Conservation (phyloP, 1,140 invertebrate genomes). For the Araneus ventricosus region DNA sequence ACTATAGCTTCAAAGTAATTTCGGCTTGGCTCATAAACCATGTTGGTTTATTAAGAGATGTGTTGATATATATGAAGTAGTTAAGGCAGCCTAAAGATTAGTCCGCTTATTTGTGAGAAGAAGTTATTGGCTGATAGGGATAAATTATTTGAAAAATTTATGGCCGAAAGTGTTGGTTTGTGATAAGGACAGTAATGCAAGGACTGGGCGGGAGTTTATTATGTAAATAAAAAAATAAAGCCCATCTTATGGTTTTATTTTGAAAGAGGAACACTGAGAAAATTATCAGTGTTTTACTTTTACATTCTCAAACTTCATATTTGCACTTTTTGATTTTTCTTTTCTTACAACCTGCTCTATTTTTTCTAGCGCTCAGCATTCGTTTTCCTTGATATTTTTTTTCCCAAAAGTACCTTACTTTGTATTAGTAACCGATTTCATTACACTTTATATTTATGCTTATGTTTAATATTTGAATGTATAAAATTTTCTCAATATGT, state of each 20-base stretch:
- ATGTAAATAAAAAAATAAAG: slow-evolving; percentile 9
- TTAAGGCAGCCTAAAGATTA: slow-evolving; percentile 40
- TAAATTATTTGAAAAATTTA: slow-evolving; percentile 56
- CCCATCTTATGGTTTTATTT: not conserved
- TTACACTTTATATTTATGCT: too few relatives aligned
- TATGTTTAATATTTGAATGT: too few relatives aligned
- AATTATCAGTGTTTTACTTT: not conserved
- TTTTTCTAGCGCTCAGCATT: too few relatives aligned
- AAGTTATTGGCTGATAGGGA: slow-evolving; percentile 44
- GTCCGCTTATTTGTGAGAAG: slow-evolving; percentile 19
- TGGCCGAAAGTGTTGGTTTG: slow-evolving; percentile 2
- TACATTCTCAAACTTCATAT: not conserved
- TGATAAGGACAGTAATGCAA: not conserved
- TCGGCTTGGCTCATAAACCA: slow-evolving; percentile 50
- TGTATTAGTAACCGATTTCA: too few relatives aligned
- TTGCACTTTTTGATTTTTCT: too few relatives aligned
- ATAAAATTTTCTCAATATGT: too few relatives aligned
- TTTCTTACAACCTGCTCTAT: too few relatives aligned
- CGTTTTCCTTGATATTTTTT: too few relatives aligned
- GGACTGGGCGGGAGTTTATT: not conserved
- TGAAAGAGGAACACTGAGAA: not conserved
- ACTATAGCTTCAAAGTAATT: slow-evolving; percentile 37
- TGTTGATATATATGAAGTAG: slow-evolving; percentile 50
- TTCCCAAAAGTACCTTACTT: too few relatives aligned
- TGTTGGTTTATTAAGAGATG: slow-evolving; percentile 57